Base-by-base conservation (phyloP, 2,888 invertebrate species). In the Plagodis pulveraria region DNA sequence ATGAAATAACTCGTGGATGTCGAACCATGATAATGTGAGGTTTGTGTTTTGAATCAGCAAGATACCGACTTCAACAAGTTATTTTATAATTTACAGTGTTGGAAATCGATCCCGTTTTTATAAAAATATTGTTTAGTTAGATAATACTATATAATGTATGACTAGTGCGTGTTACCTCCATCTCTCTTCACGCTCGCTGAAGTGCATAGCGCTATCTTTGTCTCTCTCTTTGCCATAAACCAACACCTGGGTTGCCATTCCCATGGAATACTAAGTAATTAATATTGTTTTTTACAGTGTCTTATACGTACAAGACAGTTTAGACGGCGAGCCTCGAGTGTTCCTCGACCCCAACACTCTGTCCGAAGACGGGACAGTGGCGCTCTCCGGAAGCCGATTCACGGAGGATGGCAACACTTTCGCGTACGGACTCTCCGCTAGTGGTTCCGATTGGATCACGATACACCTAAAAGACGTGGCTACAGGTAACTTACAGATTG, bases 401-500 rank as follows among this genome's bases (percentile, higher is more conserved):
- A 97, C 98, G 0, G 96, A 99, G 75, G 96, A 99, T 91, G 99
- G 99, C 10, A 93, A 94, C 75, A 95, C 95, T 34, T 96, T 97
- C 89, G 99, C 99, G 0, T 99, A 99, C 88, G 98, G 97, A 0
- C 92, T 99, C 1, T 98, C 98, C 69, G 95, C 95, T 63, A 98
- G 97, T 84, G 99, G 99, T 0, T 99, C 99, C 1, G 99, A 99
- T 85, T 99, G 99, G 99, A 95, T 96, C 68, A 97, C 97, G 50
- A 97, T 99, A 74, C 96, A 96, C 77, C 95, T 97, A 71, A 96
- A 96, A 71, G 94, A 96, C 88, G 95, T 96, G 0, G 94, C 93
- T 61, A 95, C 95, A 74, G 96, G 96, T 95, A 46, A 34, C 22
- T 22, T 22, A 22, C 22, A 22, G 2, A 4, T 22, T 22, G 22